Percentiles rank a stretch among this genome's conserved stretches.
These are phyloP conservation scores for Drosophila ustulata DNA, from an alignment of 2,888 invertebrate species.

Conservation along the genomic window DNA sequence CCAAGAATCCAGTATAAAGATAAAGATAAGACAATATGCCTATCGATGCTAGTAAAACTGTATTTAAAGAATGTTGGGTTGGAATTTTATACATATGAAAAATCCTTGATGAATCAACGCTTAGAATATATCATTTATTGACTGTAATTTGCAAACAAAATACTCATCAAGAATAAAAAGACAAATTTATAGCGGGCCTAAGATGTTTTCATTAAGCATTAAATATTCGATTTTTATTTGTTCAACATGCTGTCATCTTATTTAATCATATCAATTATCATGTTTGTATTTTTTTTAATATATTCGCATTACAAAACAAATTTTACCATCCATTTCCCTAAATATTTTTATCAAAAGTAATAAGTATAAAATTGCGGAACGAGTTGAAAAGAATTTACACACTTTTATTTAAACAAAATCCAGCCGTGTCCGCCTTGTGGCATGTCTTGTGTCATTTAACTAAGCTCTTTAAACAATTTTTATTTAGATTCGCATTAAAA, in stretches of 20 bases:
- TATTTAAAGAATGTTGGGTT: not conserved
- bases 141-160: too few relatives aligned
- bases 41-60: not conserved
- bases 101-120: not conserved
- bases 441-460: conserved; percentile 22
- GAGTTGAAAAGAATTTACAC: conserved; percentile 9
- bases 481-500: conserved; percentile 45
- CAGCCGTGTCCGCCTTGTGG: conserved; percentile 3
- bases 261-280: too few relatives aligned
- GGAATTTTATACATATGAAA: too few relatives aligned
- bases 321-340: not conserved
- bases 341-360: not conserved
- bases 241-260: too few relatives aligned
- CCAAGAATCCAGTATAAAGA: not conserved
- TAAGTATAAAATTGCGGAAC: not conserved
- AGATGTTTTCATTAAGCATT: too few relatives aligned
- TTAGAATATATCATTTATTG: not conserved
- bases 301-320: not conserved
- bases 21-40: not conserved
- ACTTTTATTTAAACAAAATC: conserved; percentile 12
- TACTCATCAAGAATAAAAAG: too few relatives aligned
- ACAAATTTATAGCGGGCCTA: too few relatives aligned
- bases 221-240: too few relatives aligned
- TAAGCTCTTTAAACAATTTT: conserved; percentile 32
- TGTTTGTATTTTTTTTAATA: not conserved